A percentile compares a stretch with the other conserved stretches of the same genome.
Evolutionary conservation across 37 sponge, comb jelly and placozoan genomes (phyloP).

Genomic region (Spongilla lacustris): DNA sequence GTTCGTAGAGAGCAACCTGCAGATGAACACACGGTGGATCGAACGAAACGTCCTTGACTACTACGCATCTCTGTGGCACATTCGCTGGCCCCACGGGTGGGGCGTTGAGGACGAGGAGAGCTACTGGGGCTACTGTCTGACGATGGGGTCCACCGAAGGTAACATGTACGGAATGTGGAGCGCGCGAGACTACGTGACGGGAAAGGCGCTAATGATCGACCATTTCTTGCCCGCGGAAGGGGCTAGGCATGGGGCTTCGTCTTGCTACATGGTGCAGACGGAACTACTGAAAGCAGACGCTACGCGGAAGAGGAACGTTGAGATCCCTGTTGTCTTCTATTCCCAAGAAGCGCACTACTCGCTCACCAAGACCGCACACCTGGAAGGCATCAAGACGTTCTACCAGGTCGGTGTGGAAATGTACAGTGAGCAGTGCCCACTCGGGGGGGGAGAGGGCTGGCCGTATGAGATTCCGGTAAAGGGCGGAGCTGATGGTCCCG

Average conservation of each 20-base stretch:
- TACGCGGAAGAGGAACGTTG: background rate
- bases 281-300: background rate
- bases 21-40: constrained; percentile 13
- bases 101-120: background rate
- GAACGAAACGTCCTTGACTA: constrained; percentile 43
- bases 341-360: constrained; percentile 28
- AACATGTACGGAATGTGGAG: constrained; percentile 36
- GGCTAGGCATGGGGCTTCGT: background rate
- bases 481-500: constrained; percentile 11
- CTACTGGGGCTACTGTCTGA: constrained; percentile 45
- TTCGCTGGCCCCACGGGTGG: constrained; percentile 29
- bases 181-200: constrained; percentile 37
- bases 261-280: background rate
- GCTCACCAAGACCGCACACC: background rate
- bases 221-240: background rate
- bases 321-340: constrained; percentile 18
- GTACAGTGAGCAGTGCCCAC: constrained; percentile 6
- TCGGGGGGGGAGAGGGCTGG: background rate
- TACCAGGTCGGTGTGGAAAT: background rate
- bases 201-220: constrained; percentile 21
- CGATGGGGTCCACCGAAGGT: constrained; percentile 20
- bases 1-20: background rate
- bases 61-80: constrained; percentile 43
- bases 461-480: constrained; percentile 1
- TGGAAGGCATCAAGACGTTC: constrained; percentile 8